Evolutionary conservation across 2,797 vertebrate genomes (phyloP).

Genomic region (Epinephelus awoara): DNA sequence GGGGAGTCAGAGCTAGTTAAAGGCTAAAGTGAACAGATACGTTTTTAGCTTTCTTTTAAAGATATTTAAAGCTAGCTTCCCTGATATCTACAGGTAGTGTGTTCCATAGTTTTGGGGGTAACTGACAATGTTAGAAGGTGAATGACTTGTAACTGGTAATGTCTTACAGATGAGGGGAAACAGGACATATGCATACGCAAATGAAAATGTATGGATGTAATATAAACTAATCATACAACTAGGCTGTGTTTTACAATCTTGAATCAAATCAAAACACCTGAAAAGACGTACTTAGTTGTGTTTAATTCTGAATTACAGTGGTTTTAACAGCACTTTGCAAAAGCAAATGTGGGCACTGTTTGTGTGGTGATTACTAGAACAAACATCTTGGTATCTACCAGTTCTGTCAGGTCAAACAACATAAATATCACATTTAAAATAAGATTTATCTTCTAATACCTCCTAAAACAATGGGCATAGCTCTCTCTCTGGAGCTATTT

Average conservation of each 20-base stretch:
- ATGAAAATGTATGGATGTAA: not conserved
- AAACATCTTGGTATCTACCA: not conserved
- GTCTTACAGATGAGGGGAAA: not conserved
- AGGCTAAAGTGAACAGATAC: too few relatives aligned
- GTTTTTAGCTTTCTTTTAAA: too few relatives aligned
- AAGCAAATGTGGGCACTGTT: not conserved
- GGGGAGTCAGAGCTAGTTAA: too few relatives aligned
- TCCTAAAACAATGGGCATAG: slow-evolving; percentile 19
- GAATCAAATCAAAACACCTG: not conserved
- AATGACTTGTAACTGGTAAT: not conserved
- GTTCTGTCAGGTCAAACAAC: slow-evolving; percentile 17
- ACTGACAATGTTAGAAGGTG: not conserved
- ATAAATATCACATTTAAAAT: slow-evolving; percentile 16
- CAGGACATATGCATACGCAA: not conserved
- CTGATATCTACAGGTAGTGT: too few relatives aligned
- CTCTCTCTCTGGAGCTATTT: slow-evolving; percentile 79
- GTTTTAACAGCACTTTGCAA: not conserved
- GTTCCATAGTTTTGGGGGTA: not conserved
- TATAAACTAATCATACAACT: not conserved
- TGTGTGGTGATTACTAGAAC: not conserved
- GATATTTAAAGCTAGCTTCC: too few relatives aligned
- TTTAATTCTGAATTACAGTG: slow-evolving; percentile 14
- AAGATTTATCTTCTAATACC: slow-evolving; percentile 23
- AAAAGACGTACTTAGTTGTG: not conserved
- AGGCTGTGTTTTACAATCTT: too few relatives aligned